phyloP scores from a whole-genome alignment of 2,888 invertebrate genomes.

The Tenthredo notha region DNA sequence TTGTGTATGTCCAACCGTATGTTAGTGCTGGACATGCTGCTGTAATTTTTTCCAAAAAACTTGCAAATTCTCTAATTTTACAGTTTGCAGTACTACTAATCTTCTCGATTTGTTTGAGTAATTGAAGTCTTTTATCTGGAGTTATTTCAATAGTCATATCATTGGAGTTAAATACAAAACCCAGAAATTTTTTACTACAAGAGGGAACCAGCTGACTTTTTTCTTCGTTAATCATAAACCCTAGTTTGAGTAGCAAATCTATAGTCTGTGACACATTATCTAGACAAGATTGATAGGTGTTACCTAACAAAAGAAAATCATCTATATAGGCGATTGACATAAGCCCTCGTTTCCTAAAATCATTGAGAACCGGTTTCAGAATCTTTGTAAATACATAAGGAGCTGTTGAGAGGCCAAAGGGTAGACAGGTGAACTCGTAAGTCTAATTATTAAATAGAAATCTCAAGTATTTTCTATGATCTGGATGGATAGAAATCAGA shows the following conservation, averaged over 20 bases:
- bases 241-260: background rate
- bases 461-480: constrained; percentile 56
- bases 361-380: background rate
- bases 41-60: constrained; percentile 58
- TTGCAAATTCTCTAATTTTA: constrained; percentile 51
- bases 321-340: constrained; percentile 5
- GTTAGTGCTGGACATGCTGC: constrained; percentile 41
- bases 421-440: constrained; percentile 55
- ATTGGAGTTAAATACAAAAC: background rate
- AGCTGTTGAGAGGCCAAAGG: constrained; percentile 54
- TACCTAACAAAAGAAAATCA: constrained; percentile 8
- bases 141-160: background rate
- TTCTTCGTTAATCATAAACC: constrained; percentile 23
- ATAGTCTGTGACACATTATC: background rate
- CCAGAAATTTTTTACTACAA: background rate
- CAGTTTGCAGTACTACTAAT: background rate
- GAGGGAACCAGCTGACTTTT: constrained; percentile 21
- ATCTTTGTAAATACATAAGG: constrained; percentile 47
- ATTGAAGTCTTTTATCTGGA: background rate
- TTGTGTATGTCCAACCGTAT: constrained; percentile 56
- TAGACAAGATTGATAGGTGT: background rate
- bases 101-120: background rate
- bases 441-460: constrained; percentile 52
- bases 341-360: background rate
- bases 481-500: constrained; percentile 53